Evolutionary conservation across 2,888 invertebrate species (phyloP), one percentile per base, ranked within the genome.

Genomic region (Philereme transversata): DNA sequence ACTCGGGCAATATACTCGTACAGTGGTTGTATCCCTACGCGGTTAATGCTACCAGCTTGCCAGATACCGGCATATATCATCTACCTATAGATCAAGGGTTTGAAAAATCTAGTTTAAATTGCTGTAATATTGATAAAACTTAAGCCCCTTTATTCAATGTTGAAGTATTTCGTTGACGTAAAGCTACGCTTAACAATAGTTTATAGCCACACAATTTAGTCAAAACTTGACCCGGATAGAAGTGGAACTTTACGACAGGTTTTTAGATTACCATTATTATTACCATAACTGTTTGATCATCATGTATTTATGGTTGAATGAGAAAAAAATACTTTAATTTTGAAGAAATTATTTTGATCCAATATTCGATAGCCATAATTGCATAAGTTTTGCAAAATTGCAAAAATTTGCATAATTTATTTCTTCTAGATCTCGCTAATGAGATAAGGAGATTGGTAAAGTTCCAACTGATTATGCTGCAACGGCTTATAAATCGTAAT

Each of bases 321-420:
- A 22, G 22, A 22, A 22, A 22, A 2, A 22, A 22, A 22, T 22
- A 22, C 3, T n/a, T 4, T 40, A 40, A 0, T 6, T 40, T 6
- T 40, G 5, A 8, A 2, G 6, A 40, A 8, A 40, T 40, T 40
- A 7, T 40, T 40, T 40, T 6, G 40, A 6, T 5, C 40, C 6
- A 40, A 40, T 40, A 38, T 4, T 8, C 4, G 5, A 5, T 5
- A 40, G 40, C 40, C 4, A 9, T 10, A 5, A 9, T 33, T 40
- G 38, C 50, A 40, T 40, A 35, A 48, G 34, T 35, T 34, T 34
- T 35, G 11, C n/a, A 22, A 46, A 49, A 10, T 35, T n/a, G 36
- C 44, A 56, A n/a, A n/a, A n/a, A 38, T 45, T 8, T 36, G 9
- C 22, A 11, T 34, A 49, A 44, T 51, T 57, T 51, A 51, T 51